Percentiles rank a stretch among this genome's conserved stretches.
Evolutionary conservation across 2,113 vertebrate species (phyloP).

Genomic region (Silurus meridionalis): DNA sequence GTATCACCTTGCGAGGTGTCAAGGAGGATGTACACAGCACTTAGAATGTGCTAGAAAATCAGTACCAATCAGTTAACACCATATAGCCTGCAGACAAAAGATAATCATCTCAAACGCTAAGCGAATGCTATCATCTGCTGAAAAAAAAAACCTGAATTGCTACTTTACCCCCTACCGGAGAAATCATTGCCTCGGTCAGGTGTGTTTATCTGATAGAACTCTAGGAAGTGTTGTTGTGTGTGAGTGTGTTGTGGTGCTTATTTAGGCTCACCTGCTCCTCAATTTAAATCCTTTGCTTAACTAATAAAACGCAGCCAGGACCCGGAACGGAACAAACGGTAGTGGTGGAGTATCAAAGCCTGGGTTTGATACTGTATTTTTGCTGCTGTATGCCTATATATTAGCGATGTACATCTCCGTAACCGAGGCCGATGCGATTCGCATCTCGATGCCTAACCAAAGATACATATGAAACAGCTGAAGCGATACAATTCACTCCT

Average conservation of each 20-base stretch:
- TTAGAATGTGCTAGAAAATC: conserved; percentile 28
- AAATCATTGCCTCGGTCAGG: conserved; percentile 21
- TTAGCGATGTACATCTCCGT: too few species aligned
- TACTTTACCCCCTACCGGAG: conserved; percentile 16
- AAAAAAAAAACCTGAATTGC: conserved; percentile 16
- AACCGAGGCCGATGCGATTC: too few species aligned
- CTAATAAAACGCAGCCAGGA: conserved; percentile 16
- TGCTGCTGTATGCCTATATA: neutral
- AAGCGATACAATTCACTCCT: too few species aligned
- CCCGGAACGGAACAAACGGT: neutral
- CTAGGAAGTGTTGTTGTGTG: conserved; percentile 9
- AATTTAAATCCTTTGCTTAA: conserved; percentile 39
- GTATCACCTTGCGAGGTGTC: conserved; percentile 26
- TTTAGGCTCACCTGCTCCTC: conserved; percentile 12
- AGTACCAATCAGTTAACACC: conserved; percentile 23
- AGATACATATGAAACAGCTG: too few species aligned
- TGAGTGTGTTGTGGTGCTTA: conserved; percentile 20
- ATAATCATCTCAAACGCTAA: conserved; percentile 41
- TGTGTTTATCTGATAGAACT: conserved; percentile 37
- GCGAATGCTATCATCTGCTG: conserved; percentile 8
- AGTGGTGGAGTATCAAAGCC: neutral
- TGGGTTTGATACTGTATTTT: neutral
- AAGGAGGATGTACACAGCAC: conserved; percentile 6
- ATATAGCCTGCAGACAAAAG: conserved; percentile 37
- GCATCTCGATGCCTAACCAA: too few species aligned